These are phyloP conservation scores for Scaptomyza hsui DNA, from an alignment of 1,140 invertebrate genomes.

Conservation along the genomic window DNA sequence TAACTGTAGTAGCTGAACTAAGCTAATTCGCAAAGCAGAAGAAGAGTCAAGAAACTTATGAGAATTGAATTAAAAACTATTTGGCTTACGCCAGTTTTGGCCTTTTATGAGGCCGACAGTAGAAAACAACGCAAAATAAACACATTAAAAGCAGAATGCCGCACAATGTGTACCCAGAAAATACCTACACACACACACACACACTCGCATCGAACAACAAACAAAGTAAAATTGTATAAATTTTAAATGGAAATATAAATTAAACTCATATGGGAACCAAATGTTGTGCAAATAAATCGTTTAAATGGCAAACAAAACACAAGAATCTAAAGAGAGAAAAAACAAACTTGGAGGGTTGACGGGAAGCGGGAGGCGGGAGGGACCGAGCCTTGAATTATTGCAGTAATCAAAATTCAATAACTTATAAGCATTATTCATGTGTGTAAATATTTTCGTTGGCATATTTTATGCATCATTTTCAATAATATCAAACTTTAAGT, in stretches of 20 bases:
- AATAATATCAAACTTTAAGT: background rate
- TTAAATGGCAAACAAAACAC: constrained; percentile 71
- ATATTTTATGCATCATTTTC: constrained; percentile 28
- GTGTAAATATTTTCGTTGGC: constrained; percentile 37
- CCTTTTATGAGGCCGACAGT: constrained; percentile 59
- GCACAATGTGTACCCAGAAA: constrained; percentile 36
- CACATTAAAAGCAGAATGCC: constrained; percentile 77
- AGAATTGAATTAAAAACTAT: constrained; percentile 77
- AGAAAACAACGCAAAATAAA: constrained; percentile 48
- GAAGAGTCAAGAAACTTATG: constrained; percentile 50
- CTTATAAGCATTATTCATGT: constrained; percentile 40
- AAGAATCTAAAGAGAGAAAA: constrained; percentile 24
- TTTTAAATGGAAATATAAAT: constrained; percentile 80
- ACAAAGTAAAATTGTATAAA: constrained; percentile 71
- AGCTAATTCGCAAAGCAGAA: constrained; percentile 23
- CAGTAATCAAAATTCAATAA: constrained; percentile 74
- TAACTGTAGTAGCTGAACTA: constrained; percentile 32
- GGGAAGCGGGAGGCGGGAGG: background rate
- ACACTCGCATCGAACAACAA: constrained; percentile 18
- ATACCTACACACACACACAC: constrained; percentile 22
- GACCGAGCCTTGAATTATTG: constrained; percentile 48
- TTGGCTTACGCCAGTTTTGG: constrained; percentile 47
- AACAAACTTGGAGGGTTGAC: background rate
- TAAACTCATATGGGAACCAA: constrained; percentile 80
- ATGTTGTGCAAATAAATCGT: constrained; percentile 80